phyloP scores from a whole-genome alignment of 2,797 vertebrate species.

The Karalla daura region DNA sequence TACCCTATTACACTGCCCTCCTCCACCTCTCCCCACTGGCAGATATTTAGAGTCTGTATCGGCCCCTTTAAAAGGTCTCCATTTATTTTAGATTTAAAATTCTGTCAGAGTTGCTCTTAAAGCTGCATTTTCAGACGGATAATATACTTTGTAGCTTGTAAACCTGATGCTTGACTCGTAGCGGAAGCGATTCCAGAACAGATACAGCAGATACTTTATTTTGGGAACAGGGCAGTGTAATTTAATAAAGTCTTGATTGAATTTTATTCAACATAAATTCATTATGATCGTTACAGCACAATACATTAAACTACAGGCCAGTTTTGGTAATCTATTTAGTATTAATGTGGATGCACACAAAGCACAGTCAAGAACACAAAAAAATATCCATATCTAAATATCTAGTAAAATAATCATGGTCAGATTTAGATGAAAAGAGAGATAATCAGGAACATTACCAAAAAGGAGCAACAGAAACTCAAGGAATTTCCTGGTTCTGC shows the following conservation, averaged over 20 bases:
- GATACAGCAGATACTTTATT: not conserved
- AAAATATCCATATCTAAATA: too few relatives aligned
- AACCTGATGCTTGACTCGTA: constrained; percentile 8
- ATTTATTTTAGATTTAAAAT: constrained; percentile 24
- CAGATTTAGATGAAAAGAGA: too few relatives aligned
- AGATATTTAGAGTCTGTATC: constrained; percentile 11
- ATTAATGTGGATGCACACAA: not conserved
- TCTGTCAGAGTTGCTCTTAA: constrained; percentile 10
- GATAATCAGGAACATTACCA: too few relatives aligned
- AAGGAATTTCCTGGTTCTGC: too few relatives aligned
- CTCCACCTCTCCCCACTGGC: constrained; percentile 21
- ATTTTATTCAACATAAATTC: not conserved
- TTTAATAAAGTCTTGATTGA: not conserved
- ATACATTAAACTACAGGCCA: not conserved
- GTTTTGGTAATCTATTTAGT: not conserved
- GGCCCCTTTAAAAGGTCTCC: constrained; percentile 17
- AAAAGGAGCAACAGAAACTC: too few relatives aligned
- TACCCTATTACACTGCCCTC: constrained; percentile 46
- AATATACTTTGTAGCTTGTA: not conserved
- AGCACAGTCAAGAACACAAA: not conserved
- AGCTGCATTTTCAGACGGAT: not conserved
- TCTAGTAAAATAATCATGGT: too few relatives aligned
- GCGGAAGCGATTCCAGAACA: not conserved
- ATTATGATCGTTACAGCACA: not conserved
- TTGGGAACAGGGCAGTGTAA: not conserved